A percentile compares a stretch with the other conserved stretches of the same genome.
These are phyloP conservation scores for Oreortyx pictus DNA, from an alignment of 2,797 vertebrate genomes.

Conservation along the genomic window DNA sequence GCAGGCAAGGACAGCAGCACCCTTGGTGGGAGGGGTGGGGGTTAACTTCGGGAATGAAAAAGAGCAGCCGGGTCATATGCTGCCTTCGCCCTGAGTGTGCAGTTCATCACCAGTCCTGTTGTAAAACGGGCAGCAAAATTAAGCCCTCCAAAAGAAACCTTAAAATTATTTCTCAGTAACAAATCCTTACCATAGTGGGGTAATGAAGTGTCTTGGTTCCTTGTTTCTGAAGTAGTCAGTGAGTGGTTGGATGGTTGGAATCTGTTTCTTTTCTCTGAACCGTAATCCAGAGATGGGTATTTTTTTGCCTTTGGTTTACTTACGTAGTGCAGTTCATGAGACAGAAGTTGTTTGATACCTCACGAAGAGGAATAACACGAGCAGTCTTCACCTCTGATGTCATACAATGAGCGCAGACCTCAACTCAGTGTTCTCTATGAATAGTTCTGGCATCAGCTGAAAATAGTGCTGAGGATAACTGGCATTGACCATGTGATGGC, in stretches of 20 bases:
- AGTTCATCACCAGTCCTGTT: background rate
- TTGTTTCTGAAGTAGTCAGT: background rate
- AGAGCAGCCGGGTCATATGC: background rate
- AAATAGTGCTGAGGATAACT: conserved; percentile 61
- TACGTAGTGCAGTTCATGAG: background rate
- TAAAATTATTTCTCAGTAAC: background rate
- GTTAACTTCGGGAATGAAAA: background rate
- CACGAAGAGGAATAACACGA: background rate
- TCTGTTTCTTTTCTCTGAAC: background rate
- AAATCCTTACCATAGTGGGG: background rate
- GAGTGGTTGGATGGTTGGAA: background rate
- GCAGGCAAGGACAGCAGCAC: conserved; percentile 29
- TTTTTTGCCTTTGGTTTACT: conserved; percentile 33
- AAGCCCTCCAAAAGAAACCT: background rate
- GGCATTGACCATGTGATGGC: conserved; percentile 54
- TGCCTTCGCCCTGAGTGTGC: background rate
- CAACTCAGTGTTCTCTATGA: conserved; percentile 16
- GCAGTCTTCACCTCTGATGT: background rate
- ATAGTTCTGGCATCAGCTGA: conserved; percentile 50
- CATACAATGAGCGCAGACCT: background rate
- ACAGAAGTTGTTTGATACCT: background rate
- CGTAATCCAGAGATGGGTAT: background rate
- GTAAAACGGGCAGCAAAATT: background rate
- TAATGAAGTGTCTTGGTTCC: background rate
- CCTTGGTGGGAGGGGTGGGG: background rate